phyloP scores from a whole-genome alignment of 2,113 vertebrate species.

The Crotalus horridus region DNA sequence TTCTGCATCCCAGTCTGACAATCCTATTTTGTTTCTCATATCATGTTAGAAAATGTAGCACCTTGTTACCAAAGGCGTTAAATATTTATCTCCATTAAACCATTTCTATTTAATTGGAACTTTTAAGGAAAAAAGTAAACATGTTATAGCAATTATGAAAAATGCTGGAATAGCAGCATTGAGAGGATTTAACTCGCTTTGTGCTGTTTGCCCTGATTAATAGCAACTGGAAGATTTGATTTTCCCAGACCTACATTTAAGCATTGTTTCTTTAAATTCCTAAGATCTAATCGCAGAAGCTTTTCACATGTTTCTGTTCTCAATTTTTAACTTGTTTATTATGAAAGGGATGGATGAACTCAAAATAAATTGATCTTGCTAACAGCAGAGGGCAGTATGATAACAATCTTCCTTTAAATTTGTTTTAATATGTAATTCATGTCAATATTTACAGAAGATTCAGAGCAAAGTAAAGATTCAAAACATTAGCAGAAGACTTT shows the following conservation, averaged over 20 bases:
- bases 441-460: not conserved
- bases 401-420: not conserved
- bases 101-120: not conserved
- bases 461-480: not conserved
- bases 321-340: not conserved
- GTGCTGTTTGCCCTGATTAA: not conserved
- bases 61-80: not conserved
- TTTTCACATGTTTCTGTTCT: not conserved
- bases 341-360: not conserved
- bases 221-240: not conserved
- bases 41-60: not conserved
- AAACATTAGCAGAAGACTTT: not conserved
- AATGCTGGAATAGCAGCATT: not conserved
- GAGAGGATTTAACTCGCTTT: not conserved
- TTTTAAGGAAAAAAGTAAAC: not conserved
- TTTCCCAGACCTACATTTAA: not conserved
- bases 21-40: not conserved
- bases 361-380: not conserved
- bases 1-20: not conserved
- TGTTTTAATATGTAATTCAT: not conserved
- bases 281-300: not conserved
- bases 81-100: not conserved
- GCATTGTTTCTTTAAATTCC: not conserved
- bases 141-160: not conserved
- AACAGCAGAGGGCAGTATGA: conserved; percentile 13